phyloP scores from a whole-genome alignment of 2,888 invertebrate genomes.

The Mechanitis mazaeus region DNA sequence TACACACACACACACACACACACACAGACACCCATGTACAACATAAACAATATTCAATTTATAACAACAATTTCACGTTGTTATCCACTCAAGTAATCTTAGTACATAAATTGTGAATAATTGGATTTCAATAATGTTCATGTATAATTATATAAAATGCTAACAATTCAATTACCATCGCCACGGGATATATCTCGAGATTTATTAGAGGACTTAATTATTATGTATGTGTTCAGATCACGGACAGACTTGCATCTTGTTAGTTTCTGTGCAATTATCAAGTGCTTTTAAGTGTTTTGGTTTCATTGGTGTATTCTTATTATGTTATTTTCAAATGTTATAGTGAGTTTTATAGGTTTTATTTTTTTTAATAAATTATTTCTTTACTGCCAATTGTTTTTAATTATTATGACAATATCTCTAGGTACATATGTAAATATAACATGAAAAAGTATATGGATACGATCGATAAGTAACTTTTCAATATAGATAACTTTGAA shows the following conservation, averaged over 20 bases:
- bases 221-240: slow-evolving; percentile 31
- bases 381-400: no score
- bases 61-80: slow-evolving; percentile 3
- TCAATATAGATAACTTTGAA: no score
- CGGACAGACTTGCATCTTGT: slow-evolving; percentile 12
- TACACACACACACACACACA: no score
- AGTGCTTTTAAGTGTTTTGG: slow-evolving; percentile 1
- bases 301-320: neutral
- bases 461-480: no score
- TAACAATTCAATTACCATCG: slow-evolving; percentile 32
- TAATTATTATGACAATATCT: no score
- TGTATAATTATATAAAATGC: slow-evolving; percentile 22
- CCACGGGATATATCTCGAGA: slow-evolving; percentile 30
- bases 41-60: neutral
- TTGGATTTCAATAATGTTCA: neutral
- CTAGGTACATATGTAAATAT: no score
- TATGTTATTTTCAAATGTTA: no score
- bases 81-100: neutral
- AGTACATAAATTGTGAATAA: slow-evolving; percentile 2
- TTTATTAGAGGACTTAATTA: slow-evolving; percentile 44
- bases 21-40: no score
- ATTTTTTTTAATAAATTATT: no score
- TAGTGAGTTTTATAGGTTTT: no score
- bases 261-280: slow-evolving; percentile 8
- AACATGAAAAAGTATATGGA: no score